Percentiles rank a stretch among this genome's conserved stretches.
Conservation (phyloP, 1,140 invertebrate genomes). For the Drosophila bocki region DNA sequence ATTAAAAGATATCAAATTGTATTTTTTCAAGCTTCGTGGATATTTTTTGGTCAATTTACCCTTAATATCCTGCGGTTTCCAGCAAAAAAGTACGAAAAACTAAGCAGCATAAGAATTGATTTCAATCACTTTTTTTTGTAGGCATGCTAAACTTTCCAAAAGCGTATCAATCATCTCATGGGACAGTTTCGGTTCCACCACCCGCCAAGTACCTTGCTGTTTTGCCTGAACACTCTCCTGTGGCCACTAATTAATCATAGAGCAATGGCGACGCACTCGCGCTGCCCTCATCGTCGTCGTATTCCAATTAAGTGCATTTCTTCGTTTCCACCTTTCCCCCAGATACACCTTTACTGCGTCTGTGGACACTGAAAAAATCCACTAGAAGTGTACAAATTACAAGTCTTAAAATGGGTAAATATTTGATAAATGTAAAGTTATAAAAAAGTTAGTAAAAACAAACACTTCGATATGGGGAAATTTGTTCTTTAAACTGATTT, state of each 20-base stretch:
- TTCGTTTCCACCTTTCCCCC: slow-evolving; percentile 43
- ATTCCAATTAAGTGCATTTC: slow-evolving; percentile 79
- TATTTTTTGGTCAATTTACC: not conserved
- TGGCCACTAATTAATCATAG: slow-evolving; percentile 72
- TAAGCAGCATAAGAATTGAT: slow-evolving; percentile 15
- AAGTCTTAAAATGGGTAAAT: not conserved
- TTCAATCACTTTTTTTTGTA: not conserved
- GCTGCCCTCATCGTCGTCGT: slow-evolving; percentile 18
- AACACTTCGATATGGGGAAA: not conserved
- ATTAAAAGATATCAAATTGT: not conserved
- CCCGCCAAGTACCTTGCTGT: not conserved
- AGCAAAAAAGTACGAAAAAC: not conserved
- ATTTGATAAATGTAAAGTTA: no score
- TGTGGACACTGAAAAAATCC: not conserved
- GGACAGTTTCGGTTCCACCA: not conserved
- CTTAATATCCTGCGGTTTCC: not conserved
- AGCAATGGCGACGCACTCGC: slow-evolving; percentile 41
- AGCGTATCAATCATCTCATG: slow-evolving; percentile 23
- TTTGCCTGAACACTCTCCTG: slow-evolving; percentile 7
- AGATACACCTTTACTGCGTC: not conserved
- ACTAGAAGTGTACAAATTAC: not conserved
- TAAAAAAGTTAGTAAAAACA: not conserved
- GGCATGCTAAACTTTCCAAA: slow-evolving; percentile 1
- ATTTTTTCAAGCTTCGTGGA: not conserved
- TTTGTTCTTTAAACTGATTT: not conserved